These are phyloP conservation scores for Protomyctophum bolini DNA, from an alignment of 2,113 vertebrate species.

Conservation along the genomic window DNA sequence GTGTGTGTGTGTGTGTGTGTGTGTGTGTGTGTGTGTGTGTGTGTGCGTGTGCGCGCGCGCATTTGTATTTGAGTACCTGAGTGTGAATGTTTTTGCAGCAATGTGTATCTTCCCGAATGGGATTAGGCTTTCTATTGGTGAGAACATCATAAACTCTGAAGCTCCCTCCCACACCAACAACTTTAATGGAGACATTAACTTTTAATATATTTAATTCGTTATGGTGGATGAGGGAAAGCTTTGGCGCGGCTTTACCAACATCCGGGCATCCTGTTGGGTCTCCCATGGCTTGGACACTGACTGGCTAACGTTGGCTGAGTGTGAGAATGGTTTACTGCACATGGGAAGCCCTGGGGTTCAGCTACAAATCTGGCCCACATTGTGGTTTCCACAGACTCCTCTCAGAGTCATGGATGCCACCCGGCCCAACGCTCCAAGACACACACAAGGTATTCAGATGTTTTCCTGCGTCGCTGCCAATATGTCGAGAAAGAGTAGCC, in stretches of 20 bases:
- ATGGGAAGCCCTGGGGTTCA: slow-evolving; percentile 9
- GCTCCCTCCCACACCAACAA: not conserved
- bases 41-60: not conserved
- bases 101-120: slow-evolving; percentile 13
- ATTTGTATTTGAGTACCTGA: no score
- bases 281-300: not conserved
- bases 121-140: slow-evolving; percentile 18
- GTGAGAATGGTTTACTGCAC: not conserved
- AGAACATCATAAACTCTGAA: slow-evolving; percentile 22
- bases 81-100: no score
- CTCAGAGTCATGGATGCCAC: slow-evolving; percentile 40
- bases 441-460: slow-evolving; percentile 54
- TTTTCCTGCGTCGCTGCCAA: slow-evolving; percentile 49
- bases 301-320: not conserved
- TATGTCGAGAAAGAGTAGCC: slow-evolving; percentile 14
- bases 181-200: slow-evolving; percentile 4
- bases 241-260: not conserved
- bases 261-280: not conserved
- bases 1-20: slow-evolving; percentile 4
- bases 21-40: slow-evolving; percentile 40
- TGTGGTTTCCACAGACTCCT: slow-evolving; percentile 30
- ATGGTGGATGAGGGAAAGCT: not conserved
- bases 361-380: slow-evolving; percentile 19
- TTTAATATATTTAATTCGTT: slow-evolving; percentile 12
- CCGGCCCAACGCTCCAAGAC: slow-evolving; percentile 11